Percentiles rank a stretch among this genome's conserved stretches.
Evolutionary conservation across 2,113 vertebrate genomes (phyloP).

Genomic region (Lophura nycthemera): DNA sequence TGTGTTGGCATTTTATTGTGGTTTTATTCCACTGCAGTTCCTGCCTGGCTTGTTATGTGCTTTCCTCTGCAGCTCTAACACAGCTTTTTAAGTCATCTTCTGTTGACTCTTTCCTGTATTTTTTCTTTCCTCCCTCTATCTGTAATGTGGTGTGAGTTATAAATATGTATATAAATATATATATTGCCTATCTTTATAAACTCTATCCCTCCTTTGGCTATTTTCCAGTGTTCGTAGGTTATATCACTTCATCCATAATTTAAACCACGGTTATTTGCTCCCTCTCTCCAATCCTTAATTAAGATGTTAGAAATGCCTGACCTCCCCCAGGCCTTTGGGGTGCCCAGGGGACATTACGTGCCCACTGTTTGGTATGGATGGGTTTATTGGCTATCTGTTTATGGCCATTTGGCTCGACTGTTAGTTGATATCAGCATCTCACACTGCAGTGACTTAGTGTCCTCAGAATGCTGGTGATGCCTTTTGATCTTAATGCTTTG

Average conservation of each 20-base stretch:
- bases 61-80: slow-evolving; percentile 58
- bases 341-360: background rate
- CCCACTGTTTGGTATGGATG: background rate
- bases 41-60: slow-evolving; percentile 58
- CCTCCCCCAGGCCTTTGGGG: background rate
- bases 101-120: background rate
- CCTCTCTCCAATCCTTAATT: background rate
- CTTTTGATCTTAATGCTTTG: background rate
- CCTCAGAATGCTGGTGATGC: background rate
- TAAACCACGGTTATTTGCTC: background rate
- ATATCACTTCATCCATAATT: background rate
- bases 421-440: background rate
- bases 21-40: slow-evolving; percentile 62
- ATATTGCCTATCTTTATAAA: background rate
- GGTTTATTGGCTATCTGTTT: background rate
- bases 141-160: background rate
- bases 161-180: background rate
- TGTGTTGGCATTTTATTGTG: slow-evolving; percentile 62
- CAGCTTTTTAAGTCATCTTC: slow-evolving; percentile 40
- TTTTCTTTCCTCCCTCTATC: background rate
- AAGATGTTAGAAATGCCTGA: background rate
- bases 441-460: background rate
- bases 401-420: background rate
- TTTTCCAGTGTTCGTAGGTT: background rate
- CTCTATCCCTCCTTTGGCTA: background rate